Conservation (phyloP, 2,113 vertebrate genomes). For the Rattus norvegicus region GRCr8 NC_086036.1:7376501-7377000, state of each 20-base stretch:
- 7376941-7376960: not conserved
- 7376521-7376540: not conserved
- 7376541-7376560: not conserved
- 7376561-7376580: not conserved
- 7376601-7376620: not conserved
- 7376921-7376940: not conserved
- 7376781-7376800: not conserved
- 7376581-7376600: not conserved
- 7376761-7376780: not conserved
- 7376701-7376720: too few species aligned
- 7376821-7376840: not conserved
- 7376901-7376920: not conserved
- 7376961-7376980: not conserved
- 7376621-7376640: not conserved
- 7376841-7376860: not conserved
- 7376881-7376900: not conserved
- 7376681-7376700: not conserved
- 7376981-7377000: not conserved
- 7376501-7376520: not conserved
- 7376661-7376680: not conserved
- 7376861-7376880: not conserved
- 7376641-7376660: not conserved
- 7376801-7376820: not conserved
- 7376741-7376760: not conserved
- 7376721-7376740: not conserved